Base-by-base conservation (phyloP, 2,797 vertebrate genomes). In the Malurus splendens region DNA sequence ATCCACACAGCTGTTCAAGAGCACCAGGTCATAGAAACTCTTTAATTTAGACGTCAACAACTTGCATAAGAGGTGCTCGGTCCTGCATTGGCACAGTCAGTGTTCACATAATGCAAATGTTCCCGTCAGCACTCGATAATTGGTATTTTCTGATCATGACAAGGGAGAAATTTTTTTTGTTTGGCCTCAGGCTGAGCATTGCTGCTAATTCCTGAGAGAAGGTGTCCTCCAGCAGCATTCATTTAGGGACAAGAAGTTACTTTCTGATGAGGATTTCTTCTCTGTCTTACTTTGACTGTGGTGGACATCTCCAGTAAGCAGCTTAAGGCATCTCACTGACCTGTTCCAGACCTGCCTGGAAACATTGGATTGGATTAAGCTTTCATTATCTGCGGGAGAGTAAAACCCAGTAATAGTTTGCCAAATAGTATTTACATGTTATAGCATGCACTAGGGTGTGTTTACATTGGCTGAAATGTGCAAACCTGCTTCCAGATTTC, bases 291-390 rank as follows among this genome's bases (percentile, higher is more conserved):
- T 79, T 0, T 50, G 45, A 18, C 33, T 83, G 1, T 39, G 81
- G 64, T 54, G 38, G 50, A 27, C 45, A 47, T 44, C 55, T 83
- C 71, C 47, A 57, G 28, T 64, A 90, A 92, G 86, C 65, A 77
- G 86, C 65, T 80, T 77, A 90, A 77, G 61, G 78, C 72, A n/a
- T 77, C 84, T 94, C 90, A 67, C 73, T 92, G 64, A 89, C 70
- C 86, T 77, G 75, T 44, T 65, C 65, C 65, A 41, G 18, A 42
- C 64, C 78, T 86, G 78, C 52, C 83, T 87, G 75, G 61, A 90
- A 45, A 73, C 2, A 0, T 2, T 20, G 30, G 64, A 39, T 59
- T 84, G 80, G 81, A 91, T 93, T 91, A 71, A 86, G 85, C 61
- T 65, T 77, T 18, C 64, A 25, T 89, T 92, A 80, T 33, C 44